These are phyloP conservation scores for Pocillopora meandrina DNA, from an alignment of 92 coral and sea anemone genomes.

Conservation along the genomic window DNA sequence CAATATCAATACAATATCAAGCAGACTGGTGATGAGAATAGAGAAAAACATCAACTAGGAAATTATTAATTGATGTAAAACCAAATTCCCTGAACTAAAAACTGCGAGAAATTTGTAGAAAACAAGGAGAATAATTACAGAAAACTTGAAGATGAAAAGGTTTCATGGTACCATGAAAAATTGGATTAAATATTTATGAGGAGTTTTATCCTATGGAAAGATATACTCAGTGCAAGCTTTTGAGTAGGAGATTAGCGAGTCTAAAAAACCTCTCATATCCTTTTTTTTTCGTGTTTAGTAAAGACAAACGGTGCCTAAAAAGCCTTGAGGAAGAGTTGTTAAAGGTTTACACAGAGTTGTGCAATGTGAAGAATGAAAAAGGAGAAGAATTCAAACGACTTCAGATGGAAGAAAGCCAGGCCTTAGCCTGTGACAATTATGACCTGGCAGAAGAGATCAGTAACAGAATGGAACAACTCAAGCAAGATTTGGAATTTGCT, in stretches of 20 bases:
- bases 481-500: conserved; percentile 47
- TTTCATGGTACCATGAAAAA: no score
- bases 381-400: conserved; percentile 59
- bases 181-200: no score
- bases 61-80: no score
- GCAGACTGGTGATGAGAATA: no score
- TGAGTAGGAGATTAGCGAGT: no score
- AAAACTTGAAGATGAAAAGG: no score
- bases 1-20: no score
- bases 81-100: no score
- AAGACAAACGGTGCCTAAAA: conserved; percentile 35
- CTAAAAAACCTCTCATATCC: background rate
- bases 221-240: background rate
- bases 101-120: no score
- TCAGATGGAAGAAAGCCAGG: conserved; percentile 69
- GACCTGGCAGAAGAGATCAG: conserved; percentile 88
- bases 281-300: conserved; percentile 27
- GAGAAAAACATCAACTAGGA: no score
- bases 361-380: conserved; percentile 32
- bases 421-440: conserved; percentile 83
- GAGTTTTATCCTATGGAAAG: no score
- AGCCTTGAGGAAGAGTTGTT: conserved; percentile 50
- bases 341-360: conserved; percentile 45
- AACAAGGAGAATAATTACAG: no score
- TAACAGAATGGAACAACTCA: conserved; percentile 68